Percentiles rank a stretch among this genome's conserved stretches.
phyloP scores from a whole-genome alignment of 2,113 vertebrate genomes.

The Cricetomys ansorgei region DNA sequence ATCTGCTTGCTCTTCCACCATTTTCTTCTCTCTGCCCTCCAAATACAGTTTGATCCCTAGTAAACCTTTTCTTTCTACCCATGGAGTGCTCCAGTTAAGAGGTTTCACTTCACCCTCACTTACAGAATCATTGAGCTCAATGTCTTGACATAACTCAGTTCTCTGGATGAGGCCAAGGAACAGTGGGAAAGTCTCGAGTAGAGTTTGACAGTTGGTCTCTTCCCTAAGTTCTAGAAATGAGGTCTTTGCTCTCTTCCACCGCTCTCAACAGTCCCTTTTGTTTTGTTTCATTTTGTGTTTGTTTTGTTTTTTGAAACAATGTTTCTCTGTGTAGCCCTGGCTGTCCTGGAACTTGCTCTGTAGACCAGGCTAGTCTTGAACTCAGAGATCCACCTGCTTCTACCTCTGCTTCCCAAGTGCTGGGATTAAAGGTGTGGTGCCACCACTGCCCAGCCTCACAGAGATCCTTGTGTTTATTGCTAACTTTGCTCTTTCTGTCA shows the following conservation, averaged over 20 bases:
- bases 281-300: background rate
- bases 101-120: background rate
- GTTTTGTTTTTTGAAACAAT: background rate
- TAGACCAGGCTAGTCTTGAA: background rate
- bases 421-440: background rate
- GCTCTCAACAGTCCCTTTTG: background rate
- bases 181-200: background rate
- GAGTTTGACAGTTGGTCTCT: background rate
- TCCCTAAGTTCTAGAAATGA: background rate
- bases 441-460: background rate
- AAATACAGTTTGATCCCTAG: background rate
- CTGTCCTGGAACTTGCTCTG: background rate
- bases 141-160: background rate
- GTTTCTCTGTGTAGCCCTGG: background rate
- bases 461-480: background rate
- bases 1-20: background rate
- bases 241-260: background rate
- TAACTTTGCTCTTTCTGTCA: background rate
- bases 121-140: background rate
- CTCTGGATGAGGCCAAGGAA: background rate
- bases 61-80: background rate
- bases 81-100: background rate
- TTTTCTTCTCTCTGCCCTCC: background rate
- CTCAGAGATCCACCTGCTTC: background rate
- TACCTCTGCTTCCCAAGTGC: background rate